Evolutionary conservation across 2,888 invertebrate genomes (phyloP).

Genomic region (Furcula furcula): DNA sequence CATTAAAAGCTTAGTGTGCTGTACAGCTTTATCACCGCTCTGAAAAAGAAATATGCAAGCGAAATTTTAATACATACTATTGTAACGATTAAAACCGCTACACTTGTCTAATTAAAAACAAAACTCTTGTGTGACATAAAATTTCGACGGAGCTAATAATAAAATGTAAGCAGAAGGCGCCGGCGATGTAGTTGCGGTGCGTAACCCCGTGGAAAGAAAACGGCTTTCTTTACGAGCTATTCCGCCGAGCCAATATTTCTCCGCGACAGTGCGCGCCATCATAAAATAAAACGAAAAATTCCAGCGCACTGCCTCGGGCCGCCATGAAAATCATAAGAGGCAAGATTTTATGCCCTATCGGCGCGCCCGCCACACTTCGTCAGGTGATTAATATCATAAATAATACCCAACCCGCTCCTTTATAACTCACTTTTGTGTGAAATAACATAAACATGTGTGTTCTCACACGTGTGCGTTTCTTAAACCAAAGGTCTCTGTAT

Average conservation of each 20-base stretch:
- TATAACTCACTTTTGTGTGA: background rate
- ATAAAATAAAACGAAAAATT: slow-evolving; percentile 83
- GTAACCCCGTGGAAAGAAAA: slow-evolving; percentile 74
- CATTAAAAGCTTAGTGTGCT: too few species aligned
- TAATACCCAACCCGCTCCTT: slow-evolving; percentile 11
- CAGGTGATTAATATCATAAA: slow-evolving; percentile 69
- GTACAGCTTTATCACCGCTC: too few species aligned
- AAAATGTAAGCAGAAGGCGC: slow-evolving; percentile 55
- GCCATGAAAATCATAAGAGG: slow-evolving; percentile 78
- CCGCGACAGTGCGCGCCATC: slow-evolving; percentile 79
- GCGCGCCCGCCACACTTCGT: slow-evolving; percentile 51
- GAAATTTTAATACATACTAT: too few species aligned
- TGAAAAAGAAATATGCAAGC: too few species aligned
- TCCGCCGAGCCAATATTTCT: slow-evolving; percentile 81
- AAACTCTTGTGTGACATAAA: slow-evolving; percentile 40
- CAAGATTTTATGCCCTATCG: slow-evolving; percentile 73
- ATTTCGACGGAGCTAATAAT: slow-evolving; percentile 52
- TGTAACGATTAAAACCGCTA: background rate
- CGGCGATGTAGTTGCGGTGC: slow-evolving; percentile 66
- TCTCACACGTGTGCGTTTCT: background rate
- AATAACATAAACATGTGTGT: slow-evolving; percentile 1
- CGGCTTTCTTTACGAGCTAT: slow-evolving; percentile 81
- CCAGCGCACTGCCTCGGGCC: slow-evolving; percentile 68
- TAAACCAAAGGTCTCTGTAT: too few species aligned
- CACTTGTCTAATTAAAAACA: slow-evolving; percentile 25